Conservation (phyloP, 30 jellyfish, hydroid and myxozoan species). For the Haliclystus octoradiatus region DNA sequence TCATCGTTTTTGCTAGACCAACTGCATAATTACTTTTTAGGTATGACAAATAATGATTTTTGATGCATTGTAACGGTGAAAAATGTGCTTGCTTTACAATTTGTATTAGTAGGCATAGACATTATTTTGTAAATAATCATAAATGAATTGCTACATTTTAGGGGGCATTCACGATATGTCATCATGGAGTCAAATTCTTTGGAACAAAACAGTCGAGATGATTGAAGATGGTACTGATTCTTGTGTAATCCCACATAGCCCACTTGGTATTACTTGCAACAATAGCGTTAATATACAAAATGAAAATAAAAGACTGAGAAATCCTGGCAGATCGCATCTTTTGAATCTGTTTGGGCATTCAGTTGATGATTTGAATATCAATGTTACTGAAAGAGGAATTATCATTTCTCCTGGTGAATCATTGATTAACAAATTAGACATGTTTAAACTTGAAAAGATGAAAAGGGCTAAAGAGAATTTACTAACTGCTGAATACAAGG, state of each 20-base stretch:
- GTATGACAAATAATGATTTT: constrained; percentile 6
- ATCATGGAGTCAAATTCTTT: constrained; percentile 64
- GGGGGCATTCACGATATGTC: constrained; percentile 94
- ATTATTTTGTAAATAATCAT: no score
- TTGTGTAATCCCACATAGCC: constrained; percentile 33
- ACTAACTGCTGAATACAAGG: no score
- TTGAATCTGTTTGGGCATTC: constrained; percentile 17
- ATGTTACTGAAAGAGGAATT: constrained; percentile 2
- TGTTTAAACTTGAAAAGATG: no score
- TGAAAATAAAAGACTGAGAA: not conserved
- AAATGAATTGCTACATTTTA: no score
- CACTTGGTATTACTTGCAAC: constrained; percentile 46
- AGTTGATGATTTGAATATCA: not conserved
- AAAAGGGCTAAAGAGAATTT: no score
- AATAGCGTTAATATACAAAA: not conserved
- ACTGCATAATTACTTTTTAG: constrained; percentile 59
- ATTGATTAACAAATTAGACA: no score
- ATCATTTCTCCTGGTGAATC: constrained; percentile 3
- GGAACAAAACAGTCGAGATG: constrained; percentile 61
- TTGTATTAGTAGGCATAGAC: no score
- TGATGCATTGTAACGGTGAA: no score
- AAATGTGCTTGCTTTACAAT: no score
- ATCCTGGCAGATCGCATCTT: constrained; percentile 65
- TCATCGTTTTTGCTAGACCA: constrained; percentile 62
- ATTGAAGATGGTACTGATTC: constrained; percentile 61